Base-by-base conservation (phyloP, 2,797 vertebrate species). In the Acrossocheilus wenchowensis region DNA sequence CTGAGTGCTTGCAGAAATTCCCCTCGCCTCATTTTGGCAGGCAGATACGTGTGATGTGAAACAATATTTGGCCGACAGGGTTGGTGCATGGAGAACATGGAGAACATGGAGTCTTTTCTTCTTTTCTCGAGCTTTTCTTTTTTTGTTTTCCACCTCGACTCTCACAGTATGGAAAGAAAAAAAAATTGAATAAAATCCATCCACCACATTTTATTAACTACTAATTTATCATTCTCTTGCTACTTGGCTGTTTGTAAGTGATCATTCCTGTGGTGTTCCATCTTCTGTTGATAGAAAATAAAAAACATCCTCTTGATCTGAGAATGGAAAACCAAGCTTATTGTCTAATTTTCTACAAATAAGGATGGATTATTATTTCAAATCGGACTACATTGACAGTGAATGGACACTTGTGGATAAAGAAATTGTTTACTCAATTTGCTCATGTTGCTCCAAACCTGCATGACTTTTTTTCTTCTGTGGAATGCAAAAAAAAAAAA, bases 1-100 rank as follows among this genome's bases (percentile, higher is more conserved):
- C 62, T 86, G 78, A 84, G 86, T 86, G 81, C 86, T 87, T 77
- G 84, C 84, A 85, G 52, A 87, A 86, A 87, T 89, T 89, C 83
- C 80, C 84, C 79, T 90, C 36, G 71, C 43, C 48, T 86, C 79
- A 81, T 86, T 86, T 88, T 89, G 88, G 88, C 86, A 88, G 75
- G 57, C 71, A 6, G 23, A 85, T 43, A 84, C 19, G 71, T 87
- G 68, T 88, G 81, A 90, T 74, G 78, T 88, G 82, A 89, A 89
- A 81, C 73, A 85, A 48, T 73, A 77, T 84, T 90, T 48, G 73
- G 69, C 41, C 17, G 30, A 34, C 41, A 41, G 79, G 74, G 60
- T 50, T 80, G 62, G 45, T 36, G 57, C n/a, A 5, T 26, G 43
- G 50, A 50, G 78, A 73, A 83, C n/a, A 5, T 26, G 43, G 50